Percentiles rank a stretch among this genome's conserved stretches.
Conservation (phyloP, 2,888 invertebrate species). For the Parochlus steinenii region DNA sequence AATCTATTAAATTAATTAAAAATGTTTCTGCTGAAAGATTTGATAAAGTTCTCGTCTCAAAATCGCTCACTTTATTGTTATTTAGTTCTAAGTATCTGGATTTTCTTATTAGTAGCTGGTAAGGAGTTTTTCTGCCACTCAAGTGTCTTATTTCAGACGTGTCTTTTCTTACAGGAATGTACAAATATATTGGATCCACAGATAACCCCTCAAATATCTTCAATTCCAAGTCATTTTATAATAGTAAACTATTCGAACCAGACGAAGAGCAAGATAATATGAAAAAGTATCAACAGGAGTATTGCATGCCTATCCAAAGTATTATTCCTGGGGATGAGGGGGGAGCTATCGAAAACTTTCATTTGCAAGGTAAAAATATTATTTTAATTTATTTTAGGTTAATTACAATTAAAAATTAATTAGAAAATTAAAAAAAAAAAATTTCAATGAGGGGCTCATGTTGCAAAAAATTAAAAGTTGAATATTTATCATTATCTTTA, state of each 20-base stretch:
- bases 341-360: conserved; percentile 29
- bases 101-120: conserved; percentile 61
- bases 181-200: conserved; percentile 56
- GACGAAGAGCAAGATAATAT: conserved; percentile 42
- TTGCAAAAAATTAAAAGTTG: too few relatives aligned
- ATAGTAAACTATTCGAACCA: conserved; percentile 29
- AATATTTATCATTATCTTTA: too few relatives aligned
- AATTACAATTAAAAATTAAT: conserved; percentile 2
- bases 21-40: conserved; percentile 33
- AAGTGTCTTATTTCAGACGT: too few relatives aligned
- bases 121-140: too few relatives aligned
- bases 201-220: conserved; percentile 31
- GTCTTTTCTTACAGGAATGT: conserved; percentile 52
- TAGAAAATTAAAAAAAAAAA: too few relatives aligned
- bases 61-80: conserved; percentile 70
- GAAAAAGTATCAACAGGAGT: conserved; percentile 43
- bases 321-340: conserved; percentile 57
- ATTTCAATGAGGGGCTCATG: too few relatives aligned
- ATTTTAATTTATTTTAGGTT: conserved; percentile 1
- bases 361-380: conserved; percentile 22
- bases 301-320: conserved; percentile 56
- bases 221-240: conserved; percentile 25
- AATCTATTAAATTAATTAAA: too few relatives aligned
- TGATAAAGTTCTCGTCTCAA: conserved; percentile 44
- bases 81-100: conserved; percentile 65